phyloP scores from a whole-genome alignment of 2,888 invertebrate species.

The Eremobia ochroleuca region DNA sequence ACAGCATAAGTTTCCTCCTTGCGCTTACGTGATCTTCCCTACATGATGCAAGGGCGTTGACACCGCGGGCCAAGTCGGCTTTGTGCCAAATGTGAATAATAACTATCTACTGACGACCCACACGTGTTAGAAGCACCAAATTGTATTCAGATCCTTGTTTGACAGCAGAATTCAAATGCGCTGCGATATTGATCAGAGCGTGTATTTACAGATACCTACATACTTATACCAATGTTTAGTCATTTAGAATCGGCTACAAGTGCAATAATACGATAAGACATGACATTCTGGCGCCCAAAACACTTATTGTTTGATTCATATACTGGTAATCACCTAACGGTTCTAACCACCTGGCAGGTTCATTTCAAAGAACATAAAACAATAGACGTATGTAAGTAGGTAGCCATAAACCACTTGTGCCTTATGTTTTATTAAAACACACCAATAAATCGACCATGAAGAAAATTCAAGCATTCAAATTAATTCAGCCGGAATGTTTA shows the following conservation, averaged over 20 bases:
- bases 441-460: conserved; percentile 67
- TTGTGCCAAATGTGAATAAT: conserved; percentile 87
- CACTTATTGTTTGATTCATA: conserved; percentile 42
- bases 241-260: conserved; percentile 19
- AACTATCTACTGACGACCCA: conserved; percentile 82
- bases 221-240: conserved; percentile 22
- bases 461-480: conserved; percentile 73
- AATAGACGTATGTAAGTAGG: conserved; percentile 48
- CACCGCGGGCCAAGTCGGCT: conserved; percentile 75
- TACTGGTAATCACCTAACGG: conserved; percentile 46
- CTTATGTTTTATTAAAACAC: conserved; percentile 68
- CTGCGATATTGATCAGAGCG: conserved; percentile 64
- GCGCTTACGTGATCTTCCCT: conserved; percentile 71
- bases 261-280: conserved; percentile 14
- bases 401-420: conserved; percentile 61
- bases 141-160: conserved; percentile 83
- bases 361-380: conserved; percentile 48
- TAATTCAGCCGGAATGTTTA: conserved; percentile 71
- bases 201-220: conserved; percentile 23
- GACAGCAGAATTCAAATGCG: conserved; percentile 79
- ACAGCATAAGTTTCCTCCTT: conserved; percentile 42
- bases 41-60: conserved; percentile 76
- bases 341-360: conserved; percentile 40
- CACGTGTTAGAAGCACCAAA: conserved; percentile 73
- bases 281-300: conserved; percentile 24